Conservation (phyloP, 2,797 vertebrate species). For the Microctenopoma lineatum region DNA sequence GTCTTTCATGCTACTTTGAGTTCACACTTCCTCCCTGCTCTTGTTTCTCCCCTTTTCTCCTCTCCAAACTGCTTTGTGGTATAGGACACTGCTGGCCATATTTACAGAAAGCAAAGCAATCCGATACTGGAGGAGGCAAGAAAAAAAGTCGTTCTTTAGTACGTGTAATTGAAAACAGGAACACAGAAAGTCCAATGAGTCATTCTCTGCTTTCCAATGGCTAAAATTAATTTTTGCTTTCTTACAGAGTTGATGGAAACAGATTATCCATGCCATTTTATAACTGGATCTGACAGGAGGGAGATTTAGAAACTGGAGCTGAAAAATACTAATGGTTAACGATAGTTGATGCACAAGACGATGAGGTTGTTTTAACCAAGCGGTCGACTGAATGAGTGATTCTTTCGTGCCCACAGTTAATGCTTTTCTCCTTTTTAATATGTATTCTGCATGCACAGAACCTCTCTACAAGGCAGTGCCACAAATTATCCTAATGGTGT, state of each 20-base stretch:
- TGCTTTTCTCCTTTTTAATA: too few relatives aligned
- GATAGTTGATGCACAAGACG: background rate
- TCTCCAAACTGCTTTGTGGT: conserved; percentile 44
- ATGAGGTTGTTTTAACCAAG: too few relatives aligned
- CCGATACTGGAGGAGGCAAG: conserved; percentile 47
- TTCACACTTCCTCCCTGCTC: conserved; percentile 10
- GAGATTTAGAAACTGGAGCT: conserved; percentile 25
- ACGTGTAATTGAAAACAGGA: conserved; percentile 82
- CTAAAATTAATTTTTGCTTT: conserved; percentile 52
- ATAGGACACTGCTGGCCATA: conserved; percentile 44
- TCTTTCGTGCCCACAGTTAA: too few relatives aligned
- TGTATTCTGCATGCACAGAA: too few relatives aligned
- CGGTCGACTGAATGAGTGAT: too few relatives aligned
- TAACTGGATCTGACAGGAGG: conserved; percentile 18
- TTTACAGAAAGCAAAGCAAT: conserved; percentile 70
- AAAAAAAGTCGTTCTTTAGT: conserved; percentile 36
- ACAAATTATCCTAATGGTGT: too few relatives aligned
- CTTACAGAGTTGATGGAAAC: conserved; percentile 16
- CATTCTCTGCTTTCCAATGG: conserved; percentile 47
- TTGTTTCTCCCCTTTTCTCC: conserved; percentile 32
- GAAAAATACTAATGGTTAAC: background rate
- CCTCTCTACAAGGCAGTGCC: too few relatives aligned
- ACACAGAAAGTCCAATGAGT: conserved; percentile 53
- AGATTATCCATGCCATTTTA: conserved; percentile 23
- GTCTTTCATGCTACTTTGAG: conserved; percentile 3